phyloP scores from a whole-genome alignment of 2,113 vertebrate species.

The Cyphomyrus plagiostoma region DNA sequence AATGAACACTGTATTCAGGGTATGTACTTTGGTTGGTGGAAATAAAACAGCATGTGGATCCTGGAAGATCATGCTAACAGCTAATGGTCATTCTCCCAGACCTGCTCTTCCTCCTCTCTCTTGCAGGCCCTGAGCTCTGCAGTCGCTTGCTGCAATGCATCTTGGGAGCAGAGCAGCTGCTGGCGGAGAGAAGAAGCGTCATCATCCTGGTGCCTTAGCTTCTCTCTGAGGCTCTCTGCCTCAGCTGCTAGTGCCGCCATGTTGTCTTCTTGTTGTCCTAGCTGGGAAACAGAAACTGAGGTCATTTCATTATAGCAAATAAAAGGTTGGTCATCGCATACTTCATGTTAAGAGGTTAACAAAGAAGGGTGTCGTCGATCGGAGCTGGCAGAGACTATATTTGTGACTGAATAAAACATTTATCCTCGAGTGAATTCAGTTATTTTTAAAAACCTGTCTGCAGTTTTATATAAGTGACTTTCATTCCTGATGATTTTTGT shows the following conservation, averaged over 20 bases:
- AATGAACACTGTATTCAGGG: not conserved
- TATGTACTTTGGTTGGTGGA: not conserved
- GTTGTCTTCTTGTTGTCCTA: conserved; percentile 26
- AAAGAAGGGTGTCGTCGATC: not conserved
- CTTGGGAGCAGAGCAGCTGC: conserved; percentile 34
- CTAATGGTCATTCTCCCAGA: not conserved
- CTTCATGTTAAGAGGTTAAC: not conserved
- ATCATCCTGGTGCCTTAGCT: conserved; percentile 19
- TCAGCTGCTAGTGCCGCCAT: conserved; percentile 22
- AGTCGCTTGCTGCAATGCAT: conserved; percentile 33
- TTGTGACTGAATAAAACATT: not conserved
- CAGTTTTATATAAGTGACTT: not conserved
- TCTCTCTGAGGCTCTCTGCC: conserved; percentile 18
- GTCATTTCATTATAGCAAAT: not conserved
- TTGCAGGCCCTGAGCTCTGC: conserved; percentile 29
- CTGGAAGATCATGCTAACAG: not conserved
- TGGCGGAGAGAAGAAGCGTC: conserved; percentile 16
- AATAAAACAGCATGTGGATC: not conserved
- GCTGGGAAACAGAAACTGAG: conserved; percentile 21
- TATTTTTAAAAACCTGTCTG: not conserved
- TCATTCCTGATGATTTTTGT: not conserved
- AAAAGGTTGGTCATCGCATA: not conserved
- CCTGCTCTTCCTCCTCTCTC: conserved; percentile 33
- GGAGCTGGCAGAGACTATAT: not conserved
- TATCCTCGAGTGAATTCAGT: not conserved